phyloP scores from a whole-genome alignment of 2,888 invertebrate genomes.

The Crossocerus cetratus region DNA sequence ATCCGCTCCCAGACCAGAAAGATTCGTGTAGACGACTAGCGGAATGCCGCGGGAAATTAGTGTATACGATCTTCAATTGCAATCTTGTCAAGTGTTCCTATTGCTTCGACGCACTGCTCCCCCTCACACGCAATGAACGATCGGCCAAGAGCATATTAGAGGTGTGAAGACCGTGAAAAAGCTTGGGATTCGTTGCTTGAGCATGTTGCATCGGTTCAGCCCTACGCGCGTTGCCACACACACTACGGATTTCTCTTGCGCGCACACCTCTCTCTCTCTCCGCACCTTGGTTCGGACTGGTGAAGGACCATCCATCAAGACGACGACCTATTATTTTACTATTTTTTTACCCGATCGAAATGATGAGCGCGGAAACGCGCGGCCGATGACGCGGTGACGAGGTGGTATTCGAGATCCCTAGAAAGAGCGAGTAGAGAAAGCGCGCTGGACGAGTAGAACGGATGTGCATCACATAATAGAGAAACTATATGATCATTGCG shows the following conservation, averaged over 20 bases:
- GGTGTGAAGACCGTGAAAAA: neutral
- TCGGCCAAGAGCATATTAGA: neutral
- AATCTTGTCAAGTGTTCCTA: neutral
- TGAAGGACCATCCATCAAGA: neutral
- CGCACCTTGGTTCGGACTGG: neutral
- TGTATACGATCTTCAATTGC: neutral
- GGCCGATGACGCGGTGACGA: neutral
- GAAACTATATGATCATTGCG: constrained; percentile 65
- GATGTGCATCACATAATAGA: constrained; percentile 35
- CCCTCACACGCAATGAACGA: neutral
- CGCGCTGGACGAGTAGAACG: constrained; percentile 45
- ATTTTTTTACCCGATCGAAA: neutral
- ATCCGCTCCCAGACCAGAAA: neutral
- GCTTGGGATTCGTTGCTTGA: neutral
- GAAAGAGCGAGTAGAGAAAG: constrained; percentile 11
- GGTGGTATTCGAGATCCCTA: neutral
- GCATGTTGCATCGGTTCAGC: constrained; percentile 36
- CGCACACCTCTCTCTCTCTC: constrained; percentile 1
- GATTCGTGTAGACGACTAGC: neutral
- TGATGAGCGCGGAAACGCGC: neutral
- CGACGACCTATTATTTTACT: neutral
- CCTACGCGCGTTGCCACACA: constrained; percentile 21
- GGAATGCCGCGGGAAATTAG: neutral
- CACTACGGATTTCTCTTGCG: constrained; percentile 14
- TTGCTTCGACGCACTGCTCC: neutral